Evolutionary conservation across 2,888 invertebrate genomes (phyloP).

Genomic region (Xestia ashworthii): DNA sequence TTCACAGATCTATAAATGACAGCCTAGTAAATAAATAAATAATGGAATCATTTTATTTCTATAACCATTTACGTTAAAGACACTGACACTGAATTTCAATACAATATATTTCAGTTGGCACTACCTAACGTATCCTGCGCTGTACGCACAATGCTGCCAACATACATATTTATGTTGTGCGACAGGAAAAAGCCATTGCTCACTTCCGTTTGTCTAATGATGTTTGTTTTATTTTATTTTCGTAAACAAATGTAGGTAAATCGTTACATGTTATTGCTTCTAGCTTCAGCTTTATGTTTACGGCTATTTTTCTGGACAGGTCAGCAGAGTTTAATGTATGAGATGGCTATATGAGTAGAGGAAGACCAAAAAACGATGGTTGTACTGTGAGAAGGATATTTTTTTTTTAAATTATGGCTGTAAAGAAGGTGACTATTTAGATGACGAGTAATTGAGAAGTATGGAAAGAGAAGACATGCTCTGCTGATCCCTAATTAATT

Average conservation of each 20-base stretch:
- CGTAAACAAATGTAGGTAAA: conserved; percentile 51
- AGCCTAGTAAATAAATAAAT: neutral
- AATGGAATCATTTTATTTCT: neutral
- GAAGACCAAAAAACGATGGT: too few species aligned
- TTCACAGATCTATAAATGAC: too few species aligned
- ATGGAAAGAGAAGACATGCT: too few species aligned
- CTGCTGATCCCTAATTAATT: too few species aligned
- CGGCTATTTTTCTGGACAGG: neutral
- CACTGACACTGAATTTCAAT: conserved; percentile 34
- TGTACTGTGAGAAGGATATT: too few species aligned
- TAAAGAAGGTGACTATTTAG: too few species aligned
- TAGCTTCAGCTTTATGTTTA: neutral
- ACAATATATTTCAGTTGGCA: conserved; percentile 61
- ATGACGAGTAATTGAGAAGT: too few species aligned
- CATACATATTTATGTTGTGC: conserved; percentile 66
- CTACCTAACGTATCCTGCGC: conserved; percentile 44
- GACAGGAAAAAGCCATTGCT: conserved; percentile 72
- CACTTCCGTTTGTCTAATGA: conserved; percentile 73
- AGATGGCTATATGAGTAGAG: neutral
- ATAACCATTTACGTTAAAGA: conserved; percentile 30
- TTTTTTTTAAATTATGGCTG: too few species aligned
- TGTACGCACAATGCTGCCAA: conserved; percentile 62
- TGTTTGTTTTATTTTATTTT: conserved; percentile 71
- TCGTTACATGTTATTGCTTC: conserved; percentile 40
- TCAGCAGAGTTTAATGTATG: neutral